Evolutionary conservation across 2,888 invertebrate species (phyloP), one percentile per base, ranked within the genome.

Genomic region (Periphyllus acericola): DNA sequence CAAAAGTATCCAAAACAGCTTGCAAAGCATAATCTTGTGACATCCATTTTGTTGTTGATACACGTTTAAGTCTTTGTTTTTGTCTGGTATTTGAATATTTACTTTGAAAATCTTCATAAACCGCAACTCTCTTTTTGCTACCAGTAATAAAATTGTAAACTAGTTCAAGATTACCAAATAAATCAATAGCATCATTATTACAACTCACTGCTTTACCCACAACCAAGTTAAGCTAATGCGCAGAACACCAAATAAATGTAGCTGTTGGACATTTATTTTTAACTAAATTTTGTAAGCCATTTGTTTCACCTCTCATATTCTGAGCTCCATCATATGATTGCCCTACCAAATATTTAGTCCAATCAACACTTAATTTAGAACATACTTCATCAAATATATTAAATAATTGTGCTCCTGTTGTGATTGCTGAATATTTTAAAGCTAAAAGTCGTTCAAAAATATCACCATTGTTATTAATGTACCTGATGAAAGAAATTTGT

Each of bases 321-420:
- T 90, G 89, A 32, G 91, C 90, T 90, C 91, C 91, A 89, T 91
- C 90, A 89, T 90, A 90, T 72, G 89, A 89, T 85, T 91, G 90
- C 29, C 90, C 90, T n/a, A n/a, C 32, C 71, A 71, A 32, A 71
- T 11, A 29, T n/a, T n/a, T 29, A n/a, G n/a, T 71, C 32, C 71
- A 71, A 71, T 71, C 71, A 29, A 71, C n/a, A n/a, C 9, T 32
- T 71, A 29, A 11, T 71, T 71, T 32, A 71, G n/a, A 29, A n/a
- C n/a, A 29, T 71, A 71, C 71, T 71, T 71, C 32, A 11, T 71
- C 71, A 71, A 71, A 71, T 11, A n/a, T 71, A 21, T 21, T 25
- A 32, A 29, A 71, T 71, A 71, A 32, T 29, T n/a, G 8, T 71
- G 11, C 32, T 71, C 71, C 71, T 29, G 71, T 71, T 71, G 71